These are phyloP conservation scores for Elgaria multicarinata DNA, from an alignment of 2,113 vertebrate species.

Conservation along the genomic window DNA sequence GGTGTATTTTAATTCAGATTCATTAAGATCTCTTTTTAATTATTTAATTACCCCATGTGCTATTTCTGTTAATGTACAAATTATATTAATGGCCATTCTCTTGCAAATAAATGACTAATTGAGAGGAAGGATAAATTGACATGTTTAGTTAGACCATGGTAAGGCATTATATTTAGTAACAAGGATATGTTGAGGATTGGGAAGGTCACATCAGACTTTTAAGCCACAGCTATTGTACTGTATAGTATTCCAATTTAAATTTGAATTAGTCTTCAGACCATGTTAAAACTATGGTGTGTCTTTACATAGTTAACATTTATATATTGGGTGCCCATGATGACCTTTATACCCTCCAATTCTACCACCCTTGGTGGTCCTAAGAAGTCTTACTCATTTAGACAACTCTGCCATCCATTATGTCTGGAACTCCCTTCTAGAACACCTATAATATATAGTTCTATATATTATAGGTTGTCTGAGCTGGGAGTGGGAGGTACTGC, in stretches of 20 bases:
- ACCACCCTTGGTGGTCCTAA: background rate
- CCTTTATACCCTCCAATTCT: no score
- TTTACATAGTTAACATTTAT: background rate
- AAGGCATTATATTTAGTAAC: background rate
- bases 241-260: background rate
- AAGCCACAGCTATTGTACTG: background rate
- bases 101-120: no score
- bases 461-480: no score
- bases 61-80: no score
- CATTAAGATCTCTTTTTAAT: no score
- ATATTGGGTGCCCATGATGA: background rate
- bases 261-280: background rate
- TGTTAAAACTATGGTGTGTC: background rate
- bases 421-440: background rate
- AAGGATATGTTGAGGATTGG: background rate
- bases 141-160: background rate
- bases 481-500: no score
- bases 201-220: no score
- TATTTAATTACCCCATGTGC: no score
- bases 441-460: background rate
- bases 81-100: no score
- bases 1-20: no score
- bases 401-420: background rate
- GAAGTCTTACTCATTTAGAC: background rate
- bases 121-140: no score